phyloP scores from a whole-genome alignment of 2,888 invertebrate species.

The Pinctada fucata region DNA sequence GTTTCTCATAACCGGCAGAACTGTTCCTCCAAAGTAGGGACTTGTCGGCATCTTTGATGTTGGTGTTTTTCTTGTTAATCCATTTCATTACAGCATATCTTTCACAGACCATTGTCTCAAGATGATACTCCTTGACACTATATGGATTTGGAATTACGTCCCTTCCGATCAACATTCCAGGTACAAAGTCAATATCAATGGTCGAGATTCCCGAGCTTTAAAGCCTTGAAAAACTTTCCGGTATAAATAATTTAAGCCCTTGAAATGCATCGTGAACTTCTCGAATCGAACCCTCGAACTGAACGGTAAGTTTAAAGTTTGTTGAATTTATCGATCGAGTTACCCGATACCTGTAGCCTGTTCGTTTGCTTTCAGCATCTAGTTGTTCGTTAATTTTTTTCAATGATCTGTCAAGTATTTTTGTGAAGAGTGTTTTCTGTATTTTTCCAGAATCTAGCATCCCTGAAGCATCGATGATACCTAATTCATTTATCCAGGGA shows the following conservation, averaged over 20 bases:
- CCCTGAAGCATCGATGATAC: no score
- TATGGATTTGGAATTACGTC: constrained; percentile 37
- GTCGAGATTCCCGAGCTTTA: no score
- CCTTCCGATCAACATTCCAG: constrained; percentile 41
- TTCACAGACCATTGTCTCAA: constrained; percentile 35
- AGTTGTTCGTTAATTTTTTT: not conserved
- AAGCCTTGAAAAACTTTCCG: no score
- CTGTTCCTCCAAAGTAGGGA: constrained; percentile 49
- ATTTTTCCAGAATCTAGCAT: constrained; percentile 17
- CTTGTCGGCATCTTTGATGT: constrained; percentile 21
- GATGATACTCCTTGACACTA: not conserved
- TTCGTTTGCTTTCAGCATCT: no score
- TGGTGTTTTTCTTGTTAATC: constrained; percentile 30
- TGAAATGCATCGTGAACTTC: no score
- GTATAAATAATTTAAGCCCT: no score
- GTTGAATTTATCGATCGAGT: no score
- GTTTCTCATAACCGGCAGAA: constrained; percentile 52
- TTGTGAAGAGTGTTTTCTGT: constrained; percentile 15
- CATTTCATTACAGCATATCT: constrained; percentile 54
- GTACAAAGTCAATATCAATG: constrained; percentile 54
- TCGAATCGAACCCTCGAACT: no score
- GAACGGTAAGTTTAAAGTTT: no score
- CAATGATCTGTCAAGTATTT: constrained; percentile 20
- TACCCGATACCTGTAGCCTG: no score
- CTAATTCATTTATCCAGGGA: not conserved